Evolutionary conservation across 2,888 invertebrate genomes (phyloP).

Genomic region (Atethmia centrago): DNA sequence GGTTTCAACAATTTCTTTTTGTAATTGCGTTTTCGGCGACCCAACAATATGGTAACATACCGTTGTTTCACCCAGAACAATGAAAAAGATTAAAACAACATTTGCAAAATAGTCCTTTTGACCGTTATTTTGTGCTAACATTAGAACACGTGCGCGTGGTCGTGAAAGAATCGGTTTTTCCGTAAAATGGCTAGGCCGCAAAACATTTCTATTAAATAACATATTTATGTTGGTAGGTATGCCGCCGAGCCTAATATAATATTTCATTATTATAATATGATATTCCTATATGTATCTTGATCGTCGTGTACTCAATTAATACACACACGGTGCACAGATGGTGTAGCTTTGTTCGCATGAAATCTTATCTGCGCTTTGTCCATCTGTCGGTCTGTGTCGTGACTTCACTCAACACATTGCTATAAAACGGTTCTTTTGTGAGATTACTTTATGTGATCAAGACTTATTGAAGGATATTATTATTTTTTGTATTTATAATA

Average conservation of each 20-base stretch:
- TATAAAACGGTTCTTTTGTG: conserved; percentile 56
- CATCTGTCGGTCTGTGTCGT: conserved; percentile 76
- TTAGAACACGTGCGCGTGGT: conserved; percentile 36
- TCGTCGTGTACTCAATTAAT: conserved; percentile 51
- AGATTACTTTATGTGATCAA: conserved; percentile 26
- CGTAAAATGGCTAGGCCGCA: not conserved
- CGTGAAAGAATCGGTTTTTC: not conserved
- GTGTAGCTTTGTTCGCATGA: conserved; percentile 80
- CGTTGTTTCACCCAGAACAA: conserved; percentile 70
- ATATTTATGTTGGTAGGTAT: conserved; percentile 4
- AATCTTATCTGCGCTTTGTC: conserved; percentile 83
- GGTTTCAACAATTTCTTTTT: conserved; percentile 69
- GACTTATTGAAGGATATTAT: not conserved
- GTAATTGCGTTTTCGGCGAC: conserved; percentile 64
- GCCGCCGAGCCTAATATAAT: not conserved
- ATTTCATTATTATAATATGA: not conserved
- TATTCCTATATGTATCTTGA: conserved; percentile 31
- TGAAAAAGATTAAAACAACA: conserved; percentile 63
- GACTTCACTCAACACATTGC: conserved; percentile 68
- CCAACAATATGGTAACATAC: conserved; percentile 74
- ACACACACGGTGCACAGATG: conserved; percentile 72
- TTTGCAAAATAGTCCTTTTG: conserved; percentile 53
- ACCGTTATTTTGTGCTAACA: conserved; percentile 47
- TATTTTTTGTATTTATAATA: not conserved
- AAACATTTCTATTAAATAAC: too few relatives aligned